Evolutionary conservation across 2,888 invertebrate genomes (phyloP), one percentile per base, ranked within the genome.

Genomic region (Liopterus haemorrhoidalis): DNA sequence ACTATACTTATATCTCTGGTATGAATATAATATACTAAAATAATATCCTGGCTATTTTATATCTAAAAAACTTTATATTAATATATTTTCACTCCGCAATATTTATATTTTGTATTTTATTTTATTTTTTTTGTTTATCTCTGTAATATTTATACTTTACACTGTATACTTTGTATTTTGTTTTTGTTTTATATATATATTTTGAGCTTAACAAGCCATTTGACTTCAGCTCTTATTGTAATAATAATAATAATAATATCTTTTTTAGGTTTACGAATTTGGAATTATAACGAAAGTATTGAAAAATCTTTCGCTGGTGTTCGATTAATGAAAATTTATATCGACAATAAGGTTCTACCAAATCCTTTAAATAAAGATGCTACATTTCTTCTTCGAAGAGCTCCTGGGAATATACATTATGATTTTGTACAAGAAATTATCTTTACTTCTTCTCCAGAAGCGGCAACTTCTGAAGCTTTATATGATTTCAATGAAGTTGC

Each of bases 271-370:
- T 67, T 89, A 18, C 73, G 81, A 37, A 59, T 89, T 33, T 89
- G 88, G 88, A 89, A 89, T 67, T 89, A 87, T 68, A 89, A 89
- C 64, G 79, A 78, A 43, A 79, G 76, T 53, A 71, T 79, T 57
- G 86, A 87, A 53, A 60, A 75, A 20, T 75, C 80, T 11, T 79
- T 79, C 58, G 74, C 74, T 30, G 82, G 82, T 37, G 81, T 74
- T 38, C 72, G 74, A 57, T 69, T 72, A 53, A 59, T 69, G 36
- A 69, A 71, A 27, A 56, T 77, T 3, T 54, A 58, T 2, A 51
- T 75, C 25, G 75, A 76, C 55, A 69, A 63, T 20, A 64, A 58
- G 40, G 68, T 72, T 2, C 50, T 72, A 30, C 55, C 70, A 35
- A 66, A 66, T 53, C 57, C 59, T 1, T 11, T 55, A 8, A 56